Evolutionary conservation across 2,888 invertebrate genomes (phyloP).

Genomic region (Escarpia spicata): DNA sequence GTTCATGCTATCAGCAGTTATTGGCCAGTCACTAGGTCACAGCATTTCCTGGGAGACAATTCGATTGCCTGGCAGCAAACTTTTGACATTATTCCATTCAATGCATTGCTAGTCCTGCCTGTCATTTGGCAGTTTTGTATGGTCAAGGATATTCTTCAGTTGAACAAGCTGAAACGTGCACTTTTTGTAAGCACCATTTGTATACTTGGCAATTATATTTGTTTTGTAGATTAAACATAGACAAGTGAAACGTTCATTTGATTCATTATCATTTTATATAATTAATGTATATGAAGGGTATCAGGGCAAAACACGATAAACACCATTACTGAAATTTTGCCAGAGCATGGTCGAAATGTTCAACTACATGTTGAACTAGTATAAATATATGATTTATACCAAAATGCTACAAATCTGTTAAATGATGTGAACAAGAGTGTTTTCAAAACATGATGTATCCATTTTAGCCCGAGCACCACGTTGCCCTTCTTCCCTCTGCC

Average conservation of each 20-base stretch:
- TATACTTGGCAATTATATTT: not conserved
- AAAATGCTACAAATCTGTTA: too few species aligned
- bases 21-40: not conserved
- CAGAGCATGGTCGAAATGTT: too few species aligned
- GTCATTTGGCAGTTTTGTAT: not conserved
- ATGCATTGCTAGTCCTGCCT: not conserved
- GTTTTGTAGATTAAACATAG: not conserved
- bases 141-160: not conserved
- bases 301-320: not conserved
- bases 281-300: not conserved
- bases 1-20: not conserved
- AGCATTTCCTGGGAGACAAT: not conserved
- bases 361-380: too few species aligned
- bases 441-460: too few species aligned
- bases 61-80: not conserved
- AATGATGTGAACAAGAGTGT: too few species aligned
- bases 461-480: too few species aligned
- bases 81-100: not conserved
- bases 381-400: too few species aligned
- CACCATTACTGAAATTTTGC: too few species aligned
- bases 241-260: not conserved
- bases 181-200: slow-evolving; percentile 7
- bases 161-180: not conserved
- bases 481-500: too few species aligned
- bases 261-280: not conserved